These are phyloP conservation scores for Myripristis jacobus DNA, from an alignment of 2,797 vertebrate genomes.

Conservation along the genomic window DNA sequence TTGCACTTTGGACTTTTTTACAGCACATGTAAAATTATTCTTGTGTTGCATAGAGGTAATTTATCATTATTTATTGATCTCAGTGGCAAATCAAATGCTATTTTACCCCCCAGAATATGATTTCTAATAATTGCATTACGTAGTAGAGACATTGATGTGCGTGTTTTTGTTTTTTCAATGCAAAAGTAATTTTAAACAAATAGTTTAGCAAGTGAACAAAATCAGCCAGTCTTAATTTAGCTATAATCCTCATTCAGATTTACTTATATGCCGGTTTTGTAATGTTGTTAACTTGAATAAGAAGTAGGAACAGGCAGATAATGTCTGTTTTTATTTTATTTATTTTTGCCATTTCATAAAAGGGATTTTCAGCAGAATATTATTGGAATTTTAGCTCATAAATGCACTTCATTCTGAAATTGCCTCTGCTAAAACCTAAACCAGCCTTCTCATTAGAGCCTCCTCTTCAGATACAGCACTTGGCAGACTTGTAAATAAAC, in stretches of 20 bases:
- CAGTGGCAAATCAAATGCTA: slow-evolving; percentile 69
- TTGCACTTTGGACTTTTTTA: slow-evolving; percentile 80
- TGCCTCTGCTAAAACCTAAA: slow-evolving; percentile 34
- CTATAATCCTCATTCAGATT: slow-evolving; percentile 60
- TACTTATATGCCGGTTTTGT: slow-evolving; percentile 63
- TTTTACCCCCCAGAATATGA: slow-evolving; percentile 64
- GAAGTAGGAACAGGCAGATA: slow-evolving; percentile 27
- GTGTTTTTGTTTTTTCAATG: slow-evolving; percentile 59
- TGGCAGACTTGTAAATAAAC: not conserved
- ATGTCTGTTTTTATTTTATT: slow-evolving; percentile 46
- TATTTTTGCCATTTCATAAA: slow-evolving; percentile 61
- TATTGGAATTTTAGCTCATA: slow-evolving; percentile 15
- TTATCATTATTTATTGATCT: slow-evolving; percentile 70
- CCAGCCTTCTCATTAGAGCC: not conserved
- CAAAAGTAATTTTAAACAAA: slow-evolving; percentile 64
- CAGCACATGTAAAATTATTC: slow-evolving; percentile 58
- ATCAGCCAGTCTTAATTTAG: slow-evolving; percentile 62
- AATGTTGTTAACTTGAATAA: slow-evolving; percentile 59
- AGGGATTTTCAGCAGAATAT: slow-evolving; percentile 53
- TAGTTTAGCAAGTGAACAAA: slow-evolving; percentile 64
- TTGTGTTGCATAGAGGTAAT: slow-evolving; percentile 59
- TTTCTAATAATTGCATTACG: slow-evolving; percentile 61
- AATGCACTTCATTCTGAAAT: slow-evolving; percentile 36
- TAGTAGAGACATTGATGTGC: slow-evolving; percentile 64
- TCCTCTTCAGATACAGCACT: not conserved